Base-by-base conservation (phyloP, 2,888 invertebrate genomes). In the Dioctria linearis region DNA sequence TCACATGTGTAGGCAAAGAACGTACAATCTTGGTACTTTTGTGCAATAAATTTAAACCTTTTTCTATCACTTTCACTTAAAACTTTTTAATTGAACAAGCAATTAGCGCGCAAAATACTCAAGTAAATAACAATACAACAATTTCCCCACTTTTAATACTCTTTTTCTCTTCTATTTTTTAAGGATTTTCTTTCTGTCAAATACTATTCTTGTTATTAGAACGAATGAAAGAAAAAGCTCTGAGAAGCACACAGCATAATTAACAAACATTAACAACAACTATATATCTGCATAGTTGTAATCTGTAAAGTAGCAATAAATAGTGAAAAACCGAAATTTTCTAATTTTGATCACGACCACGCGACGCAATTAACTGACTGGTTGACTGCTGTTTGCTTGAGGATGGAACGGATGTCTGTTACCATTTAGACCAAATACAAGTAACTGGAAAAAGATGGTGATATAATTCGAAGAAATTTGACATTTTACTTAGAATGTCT, bases 311-410 rank as follows among this genome's bases (percentile, higher is more conserved):
- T 25, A 25, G 25, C 25, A 25, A 25, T 0, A 25, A 25, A 25
- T 25, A 25, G 25, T 25, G 0, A 25, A 25, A 25, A 25, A 25
- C 25, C 25, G 25, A 25, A 25, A 25, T 25, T 25, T 25, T 25
- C 25, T 25, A 25, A 25, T 25, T 25, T 25, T 25, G 25, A 25
- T 25, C 37, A 76, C 63, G 76, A 46, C 76, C 57, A 76, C 76
- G 63, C 76, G 76, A 76, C 81, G 79, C 81, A 69, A 80, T 76
- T 80, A 79, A n/a, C 54, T 25, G 25, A 25, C 25, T 76, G 61
- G 61, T 61, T 79, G 81, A 81, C 81, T 81, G 80, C 76, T 49
- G 57, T 42, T 71, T 75, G 25, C 25, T 25, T 25, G 79, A 79
- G 67, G 61, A 65, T 63, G 57, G 80, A 9, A 63, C 9, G 5